phyloP scores from a whole-genome alignment of 2,888 invertebrate species.

The Sarcophaga subvicina region DNA sequence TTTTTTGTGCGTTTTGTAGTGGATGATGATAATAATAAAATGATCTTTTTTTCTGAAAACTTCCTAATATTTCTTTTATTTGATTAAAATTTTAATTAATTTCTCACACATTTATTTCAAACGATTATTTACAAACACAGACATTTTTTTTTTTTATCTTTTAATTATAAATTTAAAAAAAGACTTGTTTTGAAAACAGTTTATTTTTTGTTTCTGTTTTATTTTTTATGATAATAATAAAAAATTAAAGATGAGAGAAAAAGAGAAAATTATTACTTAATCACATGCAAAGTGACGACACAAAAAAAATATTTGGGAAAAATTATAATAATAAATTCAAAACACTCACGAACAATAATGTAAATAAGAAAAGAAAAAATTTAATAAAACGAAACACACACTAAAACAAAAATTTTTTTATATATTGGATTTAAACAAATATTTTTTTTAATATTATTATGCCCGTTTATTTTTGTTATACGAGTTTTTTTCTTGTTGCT shows the following conservation, averaged over 20 bases:
- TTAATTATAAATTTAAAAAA: background rate
- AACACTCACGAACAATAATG: conserved; percentile 20
- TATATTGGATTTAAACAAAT: background rate
- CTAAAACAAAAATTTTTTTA: background rate
- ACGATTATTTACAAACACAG: background rate
- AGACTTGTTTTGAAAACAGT: background rate
- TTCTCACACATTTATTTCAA: background rate
- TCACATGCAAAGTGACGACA: conserved; percentile 58
- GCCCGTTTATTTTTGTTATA: background rate
- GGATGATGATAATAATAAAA: too few relatives aligned
- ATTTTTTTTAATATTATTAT: background rate
- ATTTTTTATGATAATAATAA: conserved; percentile 1
- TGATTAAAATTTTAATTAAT: background rate
- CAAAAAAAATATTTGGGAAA: conserved; percentile 20
- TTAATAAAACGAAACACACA: conserved; percentile 4
- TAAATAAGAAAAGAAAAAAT: conserved; percentile 1
- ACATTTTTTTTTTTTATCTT: conserved; percentile 12
- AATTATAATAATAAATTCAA: conserved; percentile 22
- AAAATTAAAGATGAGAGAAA: background rate
- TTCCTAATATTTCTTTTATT: background rate
- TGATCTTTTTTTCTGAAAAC: background rate
- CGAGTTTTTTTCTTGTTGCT: background rate
- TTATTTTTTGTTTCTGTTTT: conserved; percentile 25
- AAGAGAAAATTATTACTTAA: conserved; percentile 58
- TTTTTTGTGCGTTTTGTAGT: too few relatives aligned